A percentile compares a stretch with the other conserved stretches of the same genome.
phyloP scores from a whole-genome alignment of 2,797 vertebrate genomes.

The Protosalanx chinensis region DNA sequence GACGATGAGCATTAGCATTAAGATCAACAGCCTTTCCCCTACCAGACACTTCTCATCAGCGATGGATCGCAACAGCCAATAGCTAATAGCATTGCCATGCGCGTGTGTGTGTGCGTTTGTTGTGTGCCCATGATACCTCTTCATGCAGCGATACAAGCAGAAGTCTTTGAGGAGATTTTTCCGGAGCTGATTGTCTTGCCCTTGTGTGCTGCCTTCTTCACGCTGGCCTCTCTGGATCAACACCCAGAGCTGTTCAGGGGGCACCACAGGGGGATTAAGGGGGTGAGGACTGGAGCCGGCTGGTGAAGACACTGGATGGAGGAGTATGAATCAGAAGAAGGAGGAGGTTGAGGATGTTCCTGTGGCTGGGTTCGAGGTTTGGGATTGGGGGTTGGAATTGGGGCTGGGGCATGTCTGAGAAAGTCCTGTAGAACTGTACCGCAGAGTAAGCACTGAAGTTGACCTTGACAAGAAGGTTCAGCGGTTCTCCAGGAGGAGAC shows the following conservation, averaged over 20 bases:
- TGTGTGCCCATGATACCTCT: slow-evolving; percentile 38
- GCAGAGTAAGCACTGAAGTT: neutral
- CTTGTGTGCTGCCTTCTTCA: slow-evolving; percentile 43
- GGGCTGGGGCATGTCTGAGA: neutral
- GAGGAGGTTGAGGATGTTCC: slow-evolving; percentile 13
- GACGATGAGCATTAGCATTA: slow-evolving; percentile 61
- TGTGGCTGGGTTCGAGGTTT: neutral
- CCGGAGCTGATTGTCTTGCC: slow-evolving; percentile 51
- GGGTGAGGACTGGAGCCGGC: slow-evolving; percentile 12
- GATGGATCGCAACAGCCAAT: slow-evolving; percentile 58
- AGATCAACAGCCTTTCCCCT: slow-evolving; percentile 50
- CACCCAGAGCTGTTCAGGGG: slow-evolving; percentile 51
- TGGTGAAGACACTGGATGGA: slow-evolving; percentile 13
- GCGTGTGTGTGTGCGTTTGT: slow-evolving; percentile 12
- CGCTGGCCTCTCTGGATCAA: neutral
- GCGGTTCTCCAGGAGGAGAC: slow-evolving; percentile 15
- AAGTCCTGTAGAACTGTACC: neutral
- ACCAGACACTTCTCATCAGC: slow-evolving; percentile 48
- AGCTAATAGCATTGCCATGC: slow-evolving; percentile 19
- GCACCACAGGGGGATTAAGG: slow-evolving; percentile 51
- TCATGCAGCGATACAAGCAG: slow-evolving; percentile 49
- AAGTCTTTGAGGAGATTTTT: slow-evolving; percentile 45
- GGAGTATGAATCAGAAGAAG: slow-evolving; percentile 17
- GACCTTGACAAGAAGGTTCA: neutral
- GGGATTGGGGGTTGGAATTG: neutral